Evolutionary conservation across 2,888 invertebrate genomes (phyloP), one percentile per base, ranked within the genome.

Genomic region (Acleris sparsana): DNA sequence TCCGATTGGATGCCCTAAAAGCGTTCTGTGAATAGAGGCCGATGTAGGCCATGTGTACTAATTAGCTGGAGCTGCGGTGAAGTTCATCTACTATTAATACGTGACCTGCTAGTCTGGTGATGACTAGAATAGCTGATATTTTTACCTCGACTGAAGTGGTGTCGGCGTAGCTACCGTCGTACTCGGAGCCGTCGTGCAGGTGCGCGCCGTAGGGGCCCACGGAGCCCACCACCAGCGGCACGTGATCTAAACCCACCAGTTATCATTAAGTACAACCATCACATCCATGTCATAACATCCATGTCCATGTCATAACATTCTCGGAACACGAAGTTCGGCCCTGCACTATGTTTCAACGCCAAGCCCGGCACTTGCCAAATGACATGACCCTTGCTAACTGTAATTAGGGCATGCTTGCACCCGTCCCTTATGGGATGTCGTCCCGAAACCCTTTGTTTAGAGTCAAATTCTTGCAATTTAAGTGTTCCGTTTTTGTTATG

Each of bases 121-220:
- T 33, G 33, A 52, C 39, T 25, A 57, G 48, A 44, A 22, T 53
- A n/a, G 22, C 17, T 33, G 25, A n/a, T 61, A 62, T 61, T 25
- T 46, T 71, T 85, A 93, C 94, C 91, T 95, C 92, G 39, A 91
- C 88, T 4, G 95, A 84, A 1, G 96, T 94, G 62, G 89, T 94
- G 69, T 95, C 94, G 0, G 95, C 95, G 80, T 97, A 97, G 68
- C 94, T 94, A 18, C 99, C 99, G n/a, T 95, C 95, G 84, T 99
- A 99, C 84, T 99, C 99, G 0, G 98, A 98, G 13, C 97, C 97
- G 84, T 99, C 97, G 79, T 96, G 96, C 46, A 98, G 92, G 76
- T 95, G 96, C 0, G 98, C 98, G 0, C 98, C 99, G 83, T 97
- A 99, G 0, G 99, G 97, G 0, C 99, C 99, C 69, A 98, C 95